Conservation (phyloP, 2,888 invertebrate genomes). For the Spilarctia lutea region DNA sequence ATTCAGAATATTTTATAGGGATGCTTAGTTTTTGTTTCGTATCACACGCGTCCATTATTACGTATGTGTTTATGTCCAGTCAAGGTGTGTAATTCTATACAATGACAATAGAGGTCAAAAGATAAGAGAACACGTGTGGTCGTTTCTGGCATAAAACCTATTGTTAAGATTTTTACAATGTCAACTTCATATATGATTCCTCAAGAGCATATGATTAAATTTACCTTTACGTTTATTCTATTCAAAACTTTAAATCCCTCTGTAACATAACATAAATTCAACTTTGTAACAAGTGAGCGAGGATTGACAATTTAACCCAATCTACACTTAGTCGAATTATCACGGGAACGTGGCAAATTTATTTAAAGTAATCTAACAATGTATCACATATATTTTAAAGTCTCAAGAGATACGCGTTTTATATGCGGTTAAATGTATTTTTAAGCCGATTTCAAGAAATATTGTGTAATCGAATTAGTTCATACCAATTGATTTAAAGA, state of each 20-base stretch:
- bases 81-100: no score
- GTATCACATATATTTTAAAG: neutral
- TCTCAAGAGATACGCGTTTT: neutral
- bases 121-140: no score
- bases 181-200: neutral
- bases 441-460: no score
- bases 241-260: conserved; percentile 4
- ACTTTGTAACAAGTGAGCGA: conserved; percentile 14
- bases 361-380: neutral
- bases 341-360: neutral
- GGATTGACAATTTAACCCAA: conserved; percentile 9
- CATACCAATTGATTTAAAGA: no score
- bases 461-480: no score
- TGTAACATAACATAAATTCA: neutral
- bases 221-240: neutral
- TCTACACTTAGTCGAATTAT: conserved; percentile 10
- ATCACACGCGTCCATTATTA: no score
- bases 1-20: no score
- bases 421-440: no score
- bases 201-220: neutral
- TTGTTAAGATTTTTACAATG: neutral
- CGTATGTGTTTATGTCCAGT: no score
- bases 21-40: no score
- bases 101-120: no score
- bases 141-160: no score